These are phyloP conservation scores for Triops longicaudatus DNA, from an alignment of 1,140 invertebrate species.

Conservation along the genomic window DNA sequence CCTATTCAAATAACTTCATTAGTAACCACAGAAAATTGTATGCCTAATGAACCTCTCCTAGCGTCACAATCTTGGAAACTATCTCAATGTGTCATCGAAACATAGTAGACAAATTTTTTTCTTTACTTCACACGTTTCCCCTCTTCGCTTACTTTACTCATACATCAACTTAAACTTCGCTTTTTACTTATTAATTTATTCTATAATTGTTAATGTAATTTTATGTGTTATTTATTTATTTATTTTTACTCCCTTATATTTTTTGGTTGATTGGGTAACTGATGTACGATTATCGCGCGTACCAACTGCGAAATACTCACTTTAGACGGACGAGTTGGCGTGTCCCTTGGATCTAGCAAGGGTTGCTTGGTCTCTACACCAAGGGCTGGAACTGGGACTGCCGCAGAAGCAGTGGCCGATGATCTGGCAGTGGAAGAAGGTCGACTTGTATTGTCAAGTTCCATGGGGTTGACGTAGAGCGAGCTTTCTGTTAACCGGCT, in stretches of 20 bases:
- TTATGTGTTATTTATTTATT: too few relatives aligned
- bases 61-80: background rate
- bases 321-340: background rate
- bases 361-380: constrained; percentile 29
- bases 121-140: too few relatives aligned
- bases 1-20: constrained; percentile 29
- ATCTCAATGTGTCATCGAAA: too few relatives aligned
- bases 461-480: constrained; percentile 84
- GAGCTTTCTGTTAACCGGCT: constrained; percentile 38
- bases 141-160: too few relatives aligned
- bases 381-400: constrained; percentile 26
- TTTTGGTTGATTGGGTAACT: too few relatives aligned
- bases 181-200: too few relatives aligned
- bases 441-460: constrained; percentile 37
- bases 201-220: too few relatives aligned
- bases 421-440: constrained; percentile 32
- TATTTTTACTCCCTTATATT: too few relatives aligned
- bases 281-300: too few relatives aligned
- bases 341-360: background rate
- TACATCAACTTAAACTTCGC: too few relatives aligned
- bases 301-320: background rate
- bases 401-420: constrained; percentile 25
- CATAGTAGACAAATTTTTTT: too few relatives aligned
- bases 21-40: constrained; percentile 27
- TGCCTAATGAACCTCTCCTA: background rate